A percentile compares a stretch with the other conserved stretches of the same genome.
These are phyloP conservation scores for Drosophila oshimai DNA, from an alignment of 1,140 invertebrate species.

Conservation along the genomic window DNA sequence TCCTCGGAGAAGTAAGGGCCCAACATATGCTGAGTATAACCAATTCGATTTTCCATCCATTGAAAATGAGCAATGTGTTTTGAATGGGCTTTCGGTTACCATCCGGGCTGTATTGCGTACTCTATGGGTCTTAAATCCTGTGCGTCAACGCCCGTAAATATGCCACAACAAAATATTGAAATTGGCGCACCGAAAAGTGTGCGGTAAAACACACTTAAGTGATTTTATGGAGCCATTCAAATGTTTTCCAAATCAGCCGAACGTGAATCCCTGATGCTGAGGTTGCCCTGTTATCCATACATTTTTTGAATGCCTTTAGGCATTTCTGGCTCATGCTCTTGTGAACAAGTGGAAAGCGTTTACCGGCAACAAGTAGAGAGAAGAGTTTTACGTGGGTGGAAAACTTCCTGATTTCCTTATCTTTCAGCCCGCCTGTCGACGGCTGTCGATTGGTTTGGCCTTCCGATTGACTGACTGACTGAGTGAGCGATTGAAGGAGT, in stretches of 20 bases:
- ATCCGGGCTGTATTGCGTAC: neutral
- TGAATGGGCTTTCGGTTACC: constrained; percentile 25
- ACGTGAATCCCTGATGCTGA: constrained; percentile 18
- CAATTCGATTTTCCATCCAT: constrained; percentile 1
- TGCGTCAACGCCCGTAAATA: constrained; percentile 50
- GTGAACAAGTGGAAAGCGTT: constrained; percentile 42
- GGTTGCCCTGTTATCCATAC: constrained; percentile 31
- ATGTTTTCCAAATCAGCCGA: constrained; percentile 67
- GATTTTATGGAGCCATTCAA: constrained; percentile 72
- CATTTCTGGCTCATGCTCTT: constrained; percentile 1
- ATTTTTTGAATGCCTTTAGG: constrained; percentile 40
- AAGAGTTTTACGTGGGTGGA: constrained; percentile 15
- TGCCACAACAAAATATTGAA: constrained; percentile 47
- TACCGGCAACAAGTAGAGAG: constrained; percentile 65
- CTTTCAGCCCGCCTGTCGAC: constrained; percentile 15
- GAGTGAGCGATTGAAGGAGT: constrained; percentile 5
- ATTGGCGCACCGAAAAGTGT: constrained; percentile 33
- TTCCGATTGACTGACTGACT: constrained; percentile 45
- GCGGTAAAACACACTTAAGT: constrained; percentile 66
- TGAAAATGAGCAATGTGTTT: constrained; percentile 54
- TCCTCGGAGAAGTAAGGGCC: constrained; percentile 39
- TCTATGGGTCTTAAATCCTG: constrained; percentile 16
- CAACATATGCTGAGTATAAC: constrained; percentile 20
- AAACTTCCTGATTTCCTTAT: constrained; percentile 14
- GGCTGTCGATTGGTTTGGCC: constrained; percentile 33